Evolutionary conservation across 1,140 invertebrate species (phyloP), one percentile per base, ranked within the genome.

Genomic region (Brachionus asplanchnoidis): DNA sequence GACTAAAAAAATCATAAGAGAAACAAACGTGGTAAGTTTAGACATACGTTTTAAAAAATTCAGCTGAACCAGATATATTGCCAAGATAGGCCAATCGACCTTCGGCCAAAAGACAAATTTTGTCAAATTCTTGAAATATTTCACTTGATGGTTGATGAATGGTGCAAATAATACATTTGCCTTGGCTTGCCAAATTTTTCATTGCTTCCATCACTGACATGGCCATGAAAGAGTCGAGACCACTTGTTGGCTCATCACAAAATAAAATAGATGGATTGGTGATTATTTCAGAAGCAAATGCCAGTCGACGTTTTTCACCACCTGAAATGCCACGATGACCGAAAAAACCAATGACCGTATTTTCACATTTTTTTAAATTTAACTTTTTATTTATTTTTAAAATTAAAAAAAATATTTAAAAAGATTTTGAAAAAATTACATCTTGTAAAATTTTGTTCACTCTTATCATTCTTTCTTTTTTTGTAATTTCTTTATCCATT

Each of bases 61-160:
- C 65, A 42, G 14, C 20, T 20, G 60, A 42, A 11, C 20, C 23
- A 4, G 32, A 9, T 7, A 93, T 6, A 56, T 17, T 17, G 8
- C 82, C 82, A 50, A 70, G 46, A 23, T 46, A 84, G 7, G 66
- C 60, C n/a, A 84, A 53, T 46, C 82, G 32, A 23, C 82, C 82
- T 56, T 84, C 66, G 7, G 82, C 60, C 14, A 84, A 40, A 14
- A 84, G 36, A 36, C 60, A 70, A 12, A 84, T 12, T 14, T 46
- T 68, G 88, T 97, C 95, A 89, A 99, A 98, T 90, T 98, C 92
- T n/a, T 94, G 93, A 87, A 95, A 98, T 0, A 98, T 90, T 85
- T 98, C 95, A 0, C 95, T 97, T 0, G 95, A 96, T 0, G 97
- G 97, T 88, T 99, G 97, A 90, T 98, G 97, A 85, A 99, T 96